These are phyloP conservation scores for Zaprionus kolodkinae DNA, from an alignment of 1,140 invertebrate species.

Conservation along the genomic window DNA sequence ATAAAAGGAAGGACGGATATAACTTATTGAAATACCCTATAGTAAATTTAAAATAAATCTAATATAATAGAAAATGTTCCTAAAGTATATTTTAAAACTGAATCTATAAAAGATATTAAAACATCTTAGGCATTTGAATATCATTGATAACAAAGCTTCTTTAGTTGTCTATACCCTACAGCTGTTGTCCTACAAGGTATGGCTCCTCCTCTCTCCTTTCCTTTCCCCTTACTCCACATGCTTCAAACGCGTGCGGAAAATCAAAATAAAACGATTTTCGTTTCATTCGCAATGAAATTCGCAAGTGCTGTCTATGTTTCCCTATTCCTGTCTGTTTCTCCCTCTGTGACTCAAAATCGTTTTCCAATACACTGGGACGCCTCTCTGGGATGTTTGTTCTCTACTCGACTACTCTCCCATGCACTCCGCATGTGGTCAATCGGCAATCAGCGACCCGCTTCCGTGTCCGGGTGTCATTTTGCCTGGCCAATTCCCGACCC, in stretches of 20 bases:
- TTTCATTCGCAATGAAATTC: constrained; percentile 80
- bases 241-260: constrained; percentile 70
- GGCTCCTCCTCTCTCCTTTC: constrained; percentile 26
- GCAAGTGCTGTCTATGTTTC: constrained; percentile 64
- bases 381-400: constrained; percentile 23
- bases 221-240: constrained; percentile 9
- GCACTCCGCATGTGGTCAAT: constrained; percentile 73
- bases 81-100: no score
- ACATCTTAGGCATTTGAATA: no score
- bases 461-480: constrained; percentile 49
- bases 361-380: constrained; percentile 63
- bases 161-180: not conserved
- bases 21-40: constrained; percentile 5
- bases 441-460: constrained; percentile 39
- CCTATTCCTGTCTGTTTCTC: constrained; percentile 24
- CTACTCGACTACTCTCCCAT: constrained; percentile 48
- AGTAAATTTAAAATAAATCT: no score
- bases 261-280: constrained; percentile 80
- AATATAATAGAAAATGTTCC: no score
- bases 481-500: constrained; percentile 3
- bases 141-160: not conserved
- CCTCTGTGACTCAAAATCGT: constrained; percentile 55
- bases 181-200: constrained; percentile 1
- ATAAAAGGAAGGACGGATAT: not conserved
- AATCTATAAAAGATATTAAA: no score